Evolutionary conservation across 2,113 vertebrate species (phyloP).

Genomic region (Periophthalmodon schlosseri): DNA sequence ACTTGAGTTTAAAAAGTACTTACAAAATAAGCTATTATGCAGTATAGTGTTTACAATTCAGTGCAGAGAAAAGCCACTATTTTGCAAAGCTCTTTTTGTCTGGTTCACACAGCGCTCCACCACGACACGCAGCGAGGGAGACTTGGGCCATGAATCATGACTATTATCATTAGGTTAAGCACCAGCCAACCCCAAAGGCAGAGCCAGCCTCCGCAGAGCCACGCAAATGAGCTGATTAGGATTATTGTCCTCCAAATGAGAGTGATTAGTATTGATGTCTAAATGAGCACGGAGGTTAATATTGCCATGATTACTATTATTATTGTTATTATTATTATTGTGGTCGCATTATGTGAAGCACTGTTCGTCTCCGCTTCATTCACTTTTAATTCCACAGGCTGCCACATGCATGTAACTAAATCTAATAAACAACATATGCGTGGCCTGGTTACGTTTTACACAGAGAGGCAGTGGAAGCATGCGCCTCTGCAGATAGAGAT

Average conservation of each 20-base stretch:
- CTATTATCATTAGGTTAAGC: slow-evolving; percentile 79
- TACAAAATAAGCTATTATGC: neutral
- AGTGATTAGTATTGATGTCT: slow-evolving; percentile 79
- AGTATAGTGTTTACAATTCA: slow-evolving; percentile 5
- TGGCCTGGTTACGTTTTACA: slow-evolving; percentile 6
- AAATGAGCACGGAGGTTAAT: slow-evolving; percentile 74
- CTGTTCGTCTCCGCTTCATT: slow-evolving; percentile 62
- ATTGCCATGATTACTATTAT: slow-evolving; percentile 70
- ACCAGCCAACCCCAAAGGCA: slow-evolving; percentile 75
- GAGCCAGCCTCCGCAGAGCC: slow-evolving; percentile 65
- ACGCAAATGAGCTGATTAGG: slow-evolving; percentile 76
- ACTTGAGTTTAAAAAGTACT: slow-evolving; percentile 8
- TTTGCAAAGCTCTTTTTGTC: slow-evolving; percentile 3
- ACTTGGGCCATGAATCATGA: slow-evolving; percentile 77
- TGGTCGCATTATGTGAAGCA: slow-evolving; percentile 47
- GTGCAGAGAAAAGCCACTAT: slow-evolving; percentile 2
- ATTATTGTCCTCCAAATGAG: slow-evolving; percentile 79
- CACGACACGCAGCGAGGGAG: slow-evolving; percentile 65
- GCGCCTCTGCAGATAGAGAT: neutral
- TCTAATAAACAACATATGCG: slow-evolving; percentile 20
- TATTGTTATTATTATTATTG: slow-evolving; percentile 66
- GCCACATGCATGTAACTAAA: slow-evolving; percentile 28
- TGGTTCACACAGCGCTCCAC: slow-evolving; percentile 47
- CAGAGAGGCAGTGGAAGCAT: slow-evolving; percentile 1
- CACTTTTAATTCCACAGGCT: slow-evolving; percentile 75